phyloP scores from a whole-genome alignment of 2,797 vertebrate species.

The Tympanoctomys barrerae region DNA sequence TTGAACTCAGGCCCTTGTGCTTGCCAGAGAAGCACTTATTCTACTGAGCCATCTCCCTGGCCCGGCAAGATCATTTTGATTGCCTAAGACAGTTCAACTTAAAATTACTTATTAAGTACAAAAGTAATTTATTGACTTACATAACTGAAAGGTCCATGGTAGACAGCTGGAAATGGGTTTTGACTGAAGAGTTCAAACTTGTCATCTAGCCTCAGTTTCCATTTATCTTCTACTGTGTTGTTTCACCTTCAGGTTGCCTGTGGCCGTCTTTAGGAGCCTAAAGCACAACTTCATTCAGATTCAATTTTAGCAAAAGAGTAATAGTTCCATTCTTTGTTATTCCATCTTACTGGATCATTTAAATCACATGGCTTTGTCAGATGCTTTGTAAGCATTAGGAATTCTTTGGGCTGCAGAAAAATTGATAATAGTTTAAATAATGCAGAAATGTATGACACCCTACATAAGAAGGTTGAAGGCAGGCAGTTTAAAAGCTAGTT shows the following conservation, averaged over 20 bases:
- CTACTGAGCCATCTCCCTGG: too few species aligned
- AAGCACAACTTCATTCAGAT: background rate
- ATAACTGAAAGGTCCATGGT: slow-evolving; percentile 11
- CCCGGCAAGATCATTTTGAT: background rate
- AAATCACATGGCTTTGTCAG: background rate
- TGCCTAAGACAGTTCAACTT: background rate
- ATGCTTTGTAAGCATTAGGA: background rate
- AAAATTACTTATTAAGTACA: background rate
- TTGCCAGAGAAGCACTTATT: too few species aligned
- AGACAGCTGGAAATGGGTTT: background rate
- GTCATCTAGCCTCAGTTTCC: background rate
- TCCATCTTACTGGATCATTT: background rate
- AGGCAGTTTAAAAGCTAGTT: background rate
- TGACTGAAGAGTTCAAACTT: background rate
- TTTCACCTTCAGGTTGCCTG: background rate
- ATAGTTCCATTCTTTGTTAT: background rate
- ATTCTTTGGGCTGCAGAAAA: slow-evolving; percentile 8
- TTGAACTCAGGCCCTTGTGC: too few species aligned
- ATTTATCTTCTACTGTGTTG: background rate
- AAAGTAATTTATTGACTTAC: background rate
- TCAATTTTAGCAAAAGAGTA: background rate
- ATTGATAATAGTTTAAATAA: background rate
- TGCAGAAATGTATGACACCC: background rate
- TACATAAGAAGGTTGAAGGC: background rate
- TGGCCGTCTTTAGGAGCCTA: background rate